A percentile compares a stretch with the other conserved stretches of the same genome.
These are phyloP conservation scores for Prionailurus viverrinus DNA, from an alignment of 2,113 vertebrate species.

Conservation along the genomic window DNA sequence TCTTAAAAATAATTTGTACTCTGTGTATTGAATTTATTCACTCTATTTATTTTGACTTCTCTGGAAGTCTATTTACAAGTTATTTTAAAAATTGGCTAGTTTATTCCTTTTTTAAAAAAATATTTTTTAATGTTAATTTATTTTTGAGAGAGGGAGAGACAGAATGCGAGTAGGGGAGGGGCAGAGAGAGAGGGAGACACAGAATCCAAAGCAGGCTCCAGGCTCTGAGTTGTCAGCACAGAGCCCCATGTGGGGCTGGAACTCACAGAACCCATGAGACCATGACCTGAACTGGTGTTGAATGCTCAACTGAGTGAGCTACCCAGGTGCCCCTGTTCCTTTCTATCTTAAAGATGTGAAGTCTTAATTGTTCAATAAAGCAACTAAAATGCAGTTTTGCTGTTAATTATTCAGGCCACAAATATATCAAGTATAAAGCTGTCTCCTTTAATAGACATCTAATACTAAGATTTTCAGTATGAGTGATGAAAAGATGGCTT, in stretches of 20 bases:
- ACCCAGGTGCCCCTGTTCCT: not conserved
- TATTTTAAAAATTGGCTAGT: not conserved
- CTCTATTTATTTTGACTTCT: not conserved
- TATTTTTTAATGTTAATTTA: no score
- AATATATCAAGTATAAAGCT: not conserved
- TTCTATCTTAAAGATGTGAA: not conserved
- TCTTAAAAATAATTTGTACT: not conserved
- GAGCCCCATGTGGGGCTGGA: no score
- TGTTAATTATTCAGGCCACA: not conserved
- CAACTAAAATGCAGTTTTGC: not conserved
- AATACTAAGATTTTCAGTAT: not conserved
- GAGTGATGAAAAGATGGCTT: not conserved
- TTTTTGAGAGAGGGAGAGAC: no score
- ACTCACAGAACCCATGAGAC: no score
- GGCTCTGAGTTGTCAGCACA: no score
- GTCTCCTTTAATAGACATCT: not conserved
- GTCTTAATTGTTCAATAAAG: not conserved
- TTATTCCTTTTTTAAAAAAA: not conserved
- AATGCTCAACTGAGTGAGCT: no score
- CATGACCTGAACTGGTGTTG: no score
- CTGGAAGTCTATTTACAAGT: not conserved
- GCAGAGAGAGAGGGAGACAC: no score
- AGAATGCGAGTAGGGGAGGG: no score
- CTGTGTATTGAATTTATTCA: not conserved
- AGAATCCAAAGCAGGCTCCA: no score